Conservation (phyloP, 2,113 vertebrate species). For the Callospermophilus lateralis region DNA sequence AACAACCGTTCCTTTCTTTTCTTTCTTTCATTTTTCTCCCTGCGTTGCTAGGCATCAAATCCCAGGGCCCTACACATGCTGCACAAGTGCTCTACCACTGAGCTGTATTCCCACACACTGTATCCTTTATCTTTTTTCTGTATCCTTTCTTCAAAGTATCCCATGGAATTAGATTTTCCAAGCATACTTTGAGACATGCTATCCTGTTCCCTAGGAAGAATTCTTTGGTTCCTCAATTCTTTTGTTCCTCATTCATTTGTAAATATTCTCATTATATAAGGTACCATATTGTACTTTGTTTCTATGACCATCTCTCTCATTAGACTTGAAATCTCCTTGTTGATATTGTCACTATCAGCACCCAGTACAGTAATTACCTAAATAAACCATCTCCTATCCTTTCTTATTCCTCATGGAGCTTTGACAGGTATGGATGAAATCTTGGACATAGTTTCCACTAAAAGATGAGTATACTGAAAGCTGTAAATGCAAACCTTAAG, state of each 20-base stretch:
- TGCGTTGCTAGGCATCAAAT: not conserved
- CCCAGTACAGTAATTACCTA: not conserved
- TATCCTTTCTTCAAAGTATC: constrained; percentile 35
- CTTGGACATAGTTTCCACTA: not conserved
- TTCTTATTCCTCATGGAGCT: constrained; percentile 1
- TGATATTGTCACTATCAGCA: not conserved
- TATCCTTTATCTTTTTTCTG: too few relatives aligned
- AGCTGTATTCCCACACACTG: not conserved
- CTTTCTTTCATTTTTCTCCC: too few relatives aligned
- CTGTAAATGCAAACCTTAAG: not conserved
- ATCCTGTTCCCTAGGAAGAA: not conserved
- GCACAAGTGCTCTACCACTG: not conserved
- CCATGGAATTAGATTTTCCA: constrained; percentile 43
- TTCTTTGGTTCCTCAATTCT: constrained; percentile 24
- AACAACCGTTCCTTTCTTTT: not conserved
- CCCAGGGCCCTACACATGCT: not conserved
- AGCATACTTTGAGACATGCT: constrained; percentile 26
- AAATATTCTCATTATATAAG: not conserved
- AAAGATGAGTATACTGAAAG: constrained; percentile 43
- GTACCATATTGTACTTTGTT: not conserved
- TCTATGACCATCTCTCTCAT: not conserved
- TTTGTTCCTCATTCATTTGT: not conserved
- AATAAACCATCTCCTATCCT: constrained; percentile 25
- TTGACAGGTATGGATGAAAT: not conserved
- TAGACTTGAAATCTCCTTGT: constrained; percentile 38